A percentile compares a stretch with the other conserved stretches of the same genome.
Evolutionary conservation across 2,797 vertebrate genomes (phyloP).

Genomic region (Buceros bicornis): DNA sequence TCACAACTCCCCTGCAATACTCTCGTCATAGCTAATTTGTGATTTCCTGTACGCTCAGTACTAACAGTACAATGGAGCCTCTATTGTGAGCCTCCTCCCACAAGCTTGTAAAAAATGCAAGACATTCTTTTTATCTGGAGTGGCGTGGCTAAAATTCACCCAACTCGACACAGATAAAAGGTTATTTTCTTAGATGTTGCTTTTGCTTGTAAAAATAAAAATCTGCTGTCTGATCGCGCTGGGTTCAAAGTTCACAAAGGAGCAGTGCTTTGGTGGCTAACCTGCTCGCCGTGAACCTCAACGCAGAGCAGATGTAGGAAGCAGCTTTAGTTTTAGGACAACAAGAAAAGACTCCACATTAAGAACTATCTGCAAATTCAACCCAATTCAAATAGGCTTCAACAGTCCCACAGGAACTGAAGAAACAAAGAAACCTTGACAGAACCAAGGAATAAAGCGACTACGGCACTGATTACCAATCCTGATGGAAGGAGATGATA

Average conservation of each 20-base stretch:
- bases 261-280: not conserved
- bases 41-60: constrained; percentile 70
- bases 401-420: accelerated
- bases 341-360: not conserved
- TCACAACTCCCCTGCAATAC: constrained; percentile 48
- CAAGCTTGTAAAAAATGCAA: constrained; percentile 61
- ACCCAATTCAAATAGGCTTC: not conserved
- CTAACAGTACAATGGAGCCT: constrained; percentile 60
- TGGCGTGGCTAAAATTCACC: constrained; percentile 54
- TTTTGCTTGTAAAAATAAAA: constrained; percentile 1
- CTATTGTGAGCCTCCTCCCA: constrained; percentile 68
- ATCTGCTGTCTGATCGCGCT: not conserved
- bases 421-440: not conserved
- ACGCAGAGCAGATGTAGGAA: not conserved
- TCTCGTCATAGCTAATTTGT: constrained; percentile 62
- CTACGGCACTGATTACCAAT: not conserved
- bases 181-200: constrained; percentile 16
- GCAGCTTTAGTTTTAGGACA: not conserved
- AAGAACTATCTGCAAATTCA: not conserved
- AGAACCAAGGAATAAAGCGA: not conserved
- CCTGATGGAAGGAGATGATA: not conserved
- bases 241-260: not conserved
- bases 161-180: constrained; percentile 33
- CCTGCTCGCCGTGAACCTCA: not conserved
- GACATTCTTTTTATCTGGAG: constrained; percentile 67